A percentile compares a stretch with the other conserved stretches of the same genome.
Conservation (phyloP, 2,113 vertebrate species). For the Crotophaga sulcirostris region DNA sequence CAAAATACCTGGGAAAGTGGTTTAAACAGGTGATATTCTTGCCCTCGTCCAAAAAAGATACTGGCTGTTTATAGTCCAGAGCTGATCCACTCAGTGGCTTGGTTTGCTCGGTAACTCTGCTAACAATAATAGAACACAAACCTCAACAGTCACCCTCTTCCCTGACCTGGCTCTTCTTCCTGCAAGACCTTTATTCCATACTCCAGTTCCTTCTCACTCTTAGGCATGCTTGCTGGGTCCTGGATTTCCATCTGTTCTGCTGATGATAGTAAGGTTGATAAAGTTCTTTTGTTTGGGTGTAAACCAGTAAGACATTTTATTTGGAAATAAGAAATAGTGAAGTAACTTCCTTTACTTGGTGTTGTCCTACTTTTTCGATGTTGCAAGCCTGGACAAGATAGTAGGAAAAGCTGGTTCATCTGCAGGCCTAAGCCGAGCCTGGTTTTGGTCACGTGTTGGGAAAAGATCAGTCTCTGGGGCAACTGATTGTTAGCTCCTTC, state of each 20-base stretch:
- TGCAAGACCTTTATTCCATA: neutral
- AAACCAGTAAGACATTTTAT: neutral
- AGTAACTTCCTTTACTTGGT: neutral
- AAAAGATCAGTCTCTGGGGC: neutral
- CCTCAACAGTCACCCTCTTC: neutral
- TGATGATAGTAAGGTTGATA: neutral
- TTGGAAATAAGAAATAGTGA: neutral
- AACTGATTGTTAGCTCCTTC: neutral
- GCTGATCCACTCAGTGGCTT: neutral
- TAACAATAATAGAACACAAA: slow-evolving; percentile 39
- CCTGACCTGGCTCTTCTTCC: neutral
- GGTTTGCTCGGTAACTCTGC: slow-evolving; percentile 10
- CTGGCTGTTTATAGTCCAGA: slow-evolving; percentile 32
- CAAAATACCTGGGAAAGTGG: neutral
- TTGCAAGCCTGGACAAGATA: neutral
- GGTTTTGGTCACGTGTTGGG: neutral
- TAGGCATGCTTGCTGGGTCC: neutral
- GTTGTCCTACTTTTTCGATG: neutral
- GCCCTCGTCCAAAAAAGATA: neutral
- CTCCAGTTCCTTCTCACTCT: neutral
- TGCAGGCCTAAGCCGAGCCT: neutral
- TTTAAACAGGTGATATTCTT: slow-evolving; percentile 20
- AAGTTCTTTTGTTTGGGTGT: neutral
- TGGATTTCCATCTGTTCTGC: neutral
- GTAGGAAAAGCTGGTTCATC: neutral